Evolutionary conservation across 2,888 invertebrate species (phyloP).

Genomic region (Brenthis daphne): DNA sequence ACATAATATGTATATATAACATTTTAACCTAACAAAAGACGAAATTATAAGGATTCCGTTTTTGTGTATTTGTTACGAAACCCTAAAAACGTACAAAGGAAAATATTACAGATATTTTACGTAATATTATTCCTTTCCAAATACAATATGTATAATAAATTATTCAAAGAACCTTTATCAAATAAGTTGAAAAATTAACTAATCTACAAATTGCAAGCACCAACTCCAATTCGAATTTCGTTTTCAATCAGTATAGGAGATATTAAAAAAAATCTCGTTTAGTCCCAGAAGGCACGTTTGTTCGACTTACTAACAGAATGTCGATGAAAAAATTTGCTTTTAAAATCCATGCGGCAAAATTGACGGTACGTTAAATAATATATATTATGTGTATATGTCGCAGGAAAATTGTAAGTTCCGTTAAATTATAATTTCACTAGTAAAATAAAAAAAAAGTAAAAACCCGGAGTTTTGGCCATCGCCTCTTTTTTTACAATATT

Average conservation of each 20-base stretch:
- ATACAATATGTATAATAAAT: background rate
- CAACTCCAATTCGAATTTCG: slow-evolving; percentile 11
- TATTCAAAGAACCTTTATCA: background rate
- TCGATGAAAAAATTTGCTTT: slow-evolving; percentile 42
- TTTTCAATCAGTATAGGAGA: slow-evolving; percentile 27
- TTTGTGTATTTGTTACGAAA: background rate
- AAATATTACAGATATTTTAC: background rate
- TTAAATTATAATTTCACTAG: too few relatives aligned
- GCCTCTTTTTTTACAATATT: too few relatives aligned
- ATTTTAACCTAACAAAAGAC: too few relatives aligned
- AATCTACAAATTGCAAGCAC: background rate
- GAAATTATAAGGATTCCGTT: too few relatives aligned
- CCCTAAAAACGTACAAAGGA: background rate
- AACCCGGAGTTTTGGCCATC: too few relatives aligned
- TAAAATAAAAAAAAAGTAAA: too few relatives aligned
- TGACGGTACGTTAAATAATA: slow-evolving; percentile 36
- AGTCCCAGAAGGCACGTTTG: slow-evolving; percentile 37
- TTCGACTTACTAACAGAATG: slow-evolving; percentile 39
- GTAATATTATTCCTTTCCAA: background rate
- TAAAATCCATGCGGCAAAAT: slow-evolving; percentile 50
- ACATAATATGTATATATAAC: too few relatives aligned
- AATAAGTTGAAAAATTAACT: slow-evolving; percentile 1
- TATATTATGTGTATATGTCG: slow-evolving; percentile 1
- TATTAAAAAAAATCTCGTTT: slow-evolving; percentile 26
- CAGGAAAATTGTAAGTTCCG: too few relatives aligned